These are phyloP conservation scores for Caenorhabditis elegans DNA, from an alignment of 1,140 invertebrate genomes.

Conservation along the genomic window DNA sequence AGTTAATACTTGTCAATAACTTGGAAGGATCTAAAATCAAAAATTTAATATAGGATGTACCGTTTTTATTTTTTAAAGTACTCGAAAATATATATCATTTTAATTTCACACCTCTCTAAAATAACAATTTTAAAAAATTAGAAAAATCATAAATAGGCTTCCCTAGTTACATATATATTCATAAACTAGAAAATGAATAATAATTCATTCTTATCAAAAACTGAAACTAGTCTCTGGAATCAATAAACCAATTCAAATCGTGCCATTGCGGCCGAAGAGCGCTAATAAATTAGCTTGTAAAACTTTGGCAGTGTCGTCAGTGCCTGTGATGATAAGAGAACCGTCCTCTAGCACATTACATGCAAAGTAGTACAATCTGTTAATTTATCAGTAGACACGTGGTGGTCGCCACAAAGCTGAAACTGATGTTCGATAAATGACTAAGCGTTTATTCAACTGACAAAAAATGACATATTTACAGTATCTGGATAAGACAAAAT, in stretches of 20 bases:
- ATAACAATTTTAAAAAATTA: no score
- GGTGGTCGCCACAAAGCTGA: not conserved
- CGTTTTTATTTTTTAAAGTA: no score
- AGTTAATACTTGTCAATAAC: no score
- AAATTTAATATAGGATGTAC: no score
- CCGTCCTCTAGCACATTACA: slow-evolving; percentile 11
- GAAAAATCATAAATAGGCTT: no score
- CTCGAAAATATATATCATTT: no score
- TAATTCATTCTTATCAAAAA: not conserved
- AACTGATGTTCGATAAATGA: not conserved
- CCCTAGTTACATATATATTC: no score
- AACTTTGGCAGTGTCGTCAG: slow-evolving; percentile 13
- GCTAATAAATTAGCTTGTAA: slow-evolving; percentile 30
- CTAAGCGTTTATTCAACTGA: not conserved
- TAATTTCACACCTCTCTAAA: no score
- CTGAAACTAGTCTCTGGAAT: not conserved
- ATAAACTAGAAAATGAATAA: not conserved
- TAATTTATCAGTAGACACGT: slow-evolving; percentile 23
- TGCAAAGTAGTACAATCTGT: slow-evolving; percentile 20
- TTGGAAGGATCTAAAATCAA: no score
- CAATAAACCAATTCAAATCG: slow-evolving; percentile 13
- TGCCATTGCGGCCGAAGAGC: slow-evolving; percentile 20
- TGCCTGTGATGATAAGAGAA: not conserved
- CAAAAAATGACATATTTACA: not conserved
- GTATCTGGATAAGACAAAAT: not conserved